Percentiles rank a stretch among this genome's conserved stretches.
These are phyloP conservation scores for Octonoba sinensis DNA, from an alignment of 2,888 invertebrate species.

Conservation along the genomic window DNA sequence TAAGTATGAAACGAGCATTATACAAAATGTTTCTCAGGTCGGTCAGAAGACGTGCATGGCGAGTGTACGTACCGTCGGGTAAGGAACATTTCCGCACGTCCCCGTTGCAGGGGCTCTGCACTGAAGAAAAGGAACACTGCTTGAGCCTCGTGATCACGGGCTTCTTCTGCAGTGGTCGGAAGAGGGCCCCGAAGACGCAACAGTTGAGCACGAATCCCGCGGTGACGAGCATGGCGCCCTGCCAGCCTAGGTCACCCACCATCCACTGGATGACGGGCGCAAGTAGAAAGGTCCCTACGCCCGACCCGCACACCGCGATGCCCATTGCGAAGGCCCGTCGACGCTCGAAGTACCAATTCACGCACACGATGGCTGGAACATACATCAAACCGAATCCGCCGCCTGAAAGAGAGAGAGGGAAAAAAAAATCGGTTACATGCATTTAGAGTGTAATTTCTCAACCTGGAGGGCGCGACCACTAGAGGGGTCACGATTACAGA, in stretches of 20 bases:
- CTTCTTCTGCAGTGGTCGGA: conserved; percentile 80
- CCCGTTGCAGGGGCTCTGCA: conserved; percentile 16
- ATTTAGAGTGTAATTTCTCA: too few relatives aligned
- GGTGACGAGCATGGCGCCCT: conserved; percentile 87
- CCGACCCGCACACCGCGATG: conserved; percentile 95
- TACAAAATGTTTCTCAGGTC: too few relatives aligned
- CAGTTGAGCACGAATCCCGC: conserved; percentile 89
- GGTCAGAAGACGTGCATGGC: too few relatives aligned
- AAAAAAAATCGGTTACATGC: too few relatives aligned
- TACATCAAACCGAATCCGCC: conserved; percentile 97
- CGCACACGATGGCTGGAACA: conserved; percentile 96
- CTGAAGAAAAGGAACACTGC: not conserved
- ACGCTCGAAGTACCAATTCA: conserved; percentile 96
- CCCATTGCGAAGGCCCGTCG: conserved; percentile 95
- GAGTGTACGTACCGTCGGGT: conserved; percentile 39
- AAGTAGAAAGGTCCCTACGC: conserved; percentile 93
- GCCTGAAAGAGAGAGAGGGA: conserved; percentile 77
- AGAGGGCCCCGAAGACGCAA: conserved; percentile 89
- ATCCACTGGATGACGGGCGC: conserved; percentile 77
- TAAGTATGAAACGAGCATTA: too few relatives aligned
- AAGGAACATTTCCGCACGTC: conserved; percentile 51
- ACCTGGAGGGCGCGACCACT: too few relatives aligned
- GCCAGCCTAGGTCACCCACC: conserved; percentile 83
- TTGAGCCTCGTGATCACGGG: not conserved
- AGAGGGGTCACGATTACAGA: too few relatives aligned